Conservation (phyloP, 2,888 invertebrate genomes). For the Gandaritis pyraliata region DNA sequence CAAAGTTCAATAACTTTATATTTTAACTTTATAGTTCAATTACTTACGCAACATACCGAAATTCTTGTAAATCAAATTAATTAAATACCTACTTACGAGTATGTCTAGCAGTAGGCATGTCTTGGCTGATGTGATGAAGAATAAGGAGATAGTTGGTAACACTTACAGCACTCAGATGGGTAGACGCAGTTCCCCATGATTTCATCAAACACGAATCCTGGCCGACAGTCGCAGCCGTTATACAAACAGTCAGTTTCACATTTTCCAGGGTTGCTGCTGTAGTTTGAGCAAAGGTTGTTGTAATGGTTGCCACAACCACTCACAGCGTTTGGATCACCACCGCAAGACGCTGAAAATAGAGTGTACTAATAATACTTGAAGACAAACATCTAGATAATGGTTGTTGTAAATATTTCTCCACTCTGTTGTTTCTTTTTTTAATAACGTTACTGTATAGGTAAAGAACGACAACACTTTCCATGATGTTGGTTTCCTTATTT, state of each 20-base stretch:
- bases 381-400: too few relatives aligned
- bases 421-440: too few relatives aligned
- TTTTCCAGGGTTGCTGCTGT: conserved; percentile 26
- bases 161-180: conserved; percentile 43
- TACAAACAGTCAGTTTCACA: conserved; percentile 12
- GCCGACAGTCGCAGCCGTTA: conserved; percentile 46
- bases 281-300: conserved; percentile 39
- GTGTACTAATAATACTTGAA: too few relatives aligned
- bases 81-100: too few relatives aligned
- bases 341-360: conserved; percentile 41
- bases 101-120: too few relatives aligned
- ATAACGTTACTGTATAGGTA: too few relatives aligned
- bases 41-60: not conserved
- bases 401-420: too few relatives aligned
- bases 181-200: conserved; percentile 40
- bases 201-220: conserved; percentile 40
- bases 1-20: not conserved
- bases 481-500: too few relatives aligned
- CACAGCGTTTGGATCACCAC: conserved; percentile 47
- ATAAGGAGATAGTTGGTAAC: not conserved
- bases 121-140: too few relatives aligned
- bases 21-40: too few relatives aligned
- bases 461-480: too few relatives aligned
- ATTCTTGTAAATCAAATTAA: too few relatives aligned
- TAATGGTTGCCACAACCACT: conserved; percentile 39